Percentiles rank a stretch among this genome's conserved stretches.
Evolutionary conservation across 2,888 invertebrate genomes (phyloP).

Genomic region (Tetropium fuscum): DNA sequence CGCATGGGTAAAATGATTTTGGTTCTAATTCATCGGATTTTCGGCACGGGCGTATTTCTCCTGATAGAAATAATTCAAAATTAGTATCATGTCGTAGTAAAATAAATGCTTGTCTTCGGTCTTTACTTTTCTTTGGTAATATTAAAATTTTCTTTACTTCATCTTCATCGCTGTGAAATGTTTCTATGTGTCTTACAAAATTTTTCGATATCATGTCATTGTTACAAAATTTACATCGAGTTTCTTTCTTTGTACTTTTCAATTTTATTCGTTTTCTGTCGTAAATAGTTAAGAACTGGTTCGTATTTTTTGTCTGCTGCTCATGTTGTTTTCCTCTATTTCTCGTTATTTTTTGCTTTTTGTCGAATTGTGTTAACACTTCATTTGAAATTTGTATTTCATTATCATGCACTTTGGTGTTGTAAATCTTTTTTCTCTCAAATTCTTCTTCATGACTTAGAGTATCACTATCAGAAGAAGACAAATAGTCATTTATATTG

Average conservation of each 20-base stretch:
- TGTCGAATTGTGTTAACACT: conserved; percentile 1
- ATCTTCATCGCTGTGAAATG: conserved; percentile 30
- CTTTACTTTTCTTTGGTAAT: too few species aligned
- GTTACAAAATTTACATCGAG: conserved; percentile 34
- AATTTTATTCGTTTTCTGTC: not conserved
- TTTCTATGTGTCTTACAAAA: conserved; percentile 37
- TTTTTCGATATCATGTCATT: conserved; percentile 35
- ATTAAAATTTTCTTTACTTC: conserved; percentile 31
- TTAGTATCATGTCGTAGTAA: too few species aligned
- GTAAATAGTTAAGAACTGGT: not conserved
- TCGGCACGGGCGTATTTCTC: too few species aligned
- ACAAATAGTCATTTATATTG: not conserved
- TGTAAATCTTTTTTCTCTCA: not conserved
- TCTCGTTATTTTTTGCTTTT: not conserved
- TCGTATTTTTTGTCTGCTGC: not conserved
- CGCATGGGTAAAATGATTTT: too few species aligned
- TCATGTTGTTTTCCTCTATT: not conserved
- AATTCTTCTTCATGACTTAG: not conserved
- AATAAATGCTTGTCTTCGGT: too few species aligned
- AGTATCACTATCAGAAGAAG: not conserved
- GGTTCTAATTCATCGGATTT: too few species aligned
- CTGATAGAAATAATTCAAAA: too few species aligned
- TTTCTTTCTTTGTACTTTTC: not conserved
- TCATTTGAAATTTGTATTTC: not conserved
- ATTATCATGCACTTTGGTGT: not conserved